These are phyloP conservation scores for Sciurus vulgaris DNA, from an alignment of 2,797 vertebrate genomes.

Conservation along the genomic window DNA sequence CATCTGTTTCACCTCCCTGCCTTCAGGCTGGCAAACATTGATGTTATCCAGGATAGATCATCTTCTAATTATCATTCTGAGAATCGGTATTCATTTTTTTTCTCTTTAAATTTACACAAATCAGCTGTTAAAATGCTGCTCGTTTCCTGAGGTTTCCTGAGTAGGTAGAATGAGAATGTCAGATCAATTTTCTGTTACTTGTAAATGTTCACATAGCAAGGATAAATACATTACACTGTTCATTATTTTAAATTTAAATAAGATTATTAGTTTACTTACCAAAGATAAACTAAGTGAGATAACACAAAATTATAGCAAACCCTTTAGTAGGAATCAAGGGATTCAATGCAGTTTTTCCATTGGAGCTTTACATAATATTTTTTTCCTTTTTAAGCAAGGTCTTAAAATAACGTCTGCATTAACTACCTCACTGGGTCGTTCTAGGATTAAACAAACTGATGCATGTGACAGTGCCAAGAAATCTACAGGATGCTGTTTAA, in stretches of 20 bases:
- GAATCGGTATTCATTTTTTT: neutral
- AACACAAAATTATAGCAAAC: neutral
- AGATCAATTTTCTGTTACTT: neutral
- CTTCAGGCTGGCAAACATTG: neutral
- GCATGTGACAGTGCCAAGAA: neutral
- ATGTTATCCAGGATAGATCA: neutral
- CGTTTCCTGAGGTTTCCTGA: neutral
- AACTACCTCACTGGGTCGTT: neutral
- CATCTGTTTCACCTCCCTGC: neutral
- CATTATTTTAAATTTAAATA: neutral
- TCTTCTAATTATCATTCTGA: neutral
- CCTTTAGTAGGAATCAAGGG: neutral
- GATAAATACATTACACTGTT: neutral
- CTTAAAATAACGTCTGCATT: neutral
- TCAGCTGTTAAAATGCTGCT: neutral
- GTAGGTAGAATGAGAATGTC: neutral
- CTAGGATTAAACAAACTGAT: slow-evolving; percentile 36
- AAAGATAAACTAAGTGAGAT: neutral
- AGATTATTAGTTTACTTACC: neutral
- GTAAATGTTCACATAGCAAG: neutral
- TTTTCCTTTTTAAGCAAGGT: neutral
- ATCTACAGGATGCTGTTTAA: neutral
- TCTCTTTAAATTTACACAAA: neutral
- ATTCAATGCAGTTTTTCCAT: neutral
- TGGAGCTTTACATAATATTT: neutral